Conservation (phyloP, 2,113 vertebrate genomes). For the Bujurquina vittata region DNA sequence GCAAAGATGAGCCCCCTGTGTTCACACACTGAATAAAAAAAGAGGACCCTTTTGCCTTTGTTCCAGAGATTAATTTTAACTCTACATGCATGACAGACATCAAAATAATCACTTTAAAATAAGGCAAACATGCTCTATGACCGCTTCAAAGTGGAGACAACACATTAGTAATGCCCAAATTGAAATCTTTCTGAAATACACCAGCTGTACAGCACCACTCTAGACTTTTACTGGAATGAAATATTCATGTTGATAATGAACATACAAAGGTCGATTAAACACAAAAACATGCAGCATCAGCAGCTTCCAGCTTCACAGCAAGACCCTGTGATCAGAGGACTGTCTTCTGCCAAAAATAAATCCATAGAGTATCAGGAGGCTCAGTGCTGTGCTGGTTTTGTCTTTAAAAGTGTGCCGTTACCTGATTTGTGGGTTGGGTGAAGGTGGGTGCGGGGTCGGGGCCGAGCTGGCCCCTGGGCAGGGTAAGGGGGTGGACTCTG, state of each 20-base stretch:
- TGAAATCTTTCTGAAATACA: neutral
- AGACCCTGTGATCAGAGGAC: constrained; percentile 9
- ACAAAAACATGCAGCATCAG: constrained; percentile 42
- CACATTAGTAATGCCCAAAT: neutral
- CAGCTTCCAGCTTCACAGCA: constrained; percentile 26
- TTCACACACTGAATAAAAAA: constrained; percentile 2
- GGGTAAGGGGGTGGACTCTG: constrained; percentile 90
- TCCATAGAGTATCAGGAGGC: constrained; percentile 27
- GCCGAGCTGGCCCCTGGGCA: constrained; percentile 85
- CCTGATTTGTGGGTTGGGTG: constrained; percentile 92
- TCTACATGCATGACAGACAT: constrained; percentile 29
- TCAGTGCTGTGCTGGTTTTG: constrained; percentile 20
- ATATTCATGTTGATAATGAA: neutral
- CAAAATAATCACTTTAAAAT: neutral
- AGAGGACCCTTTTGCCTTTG: neutral
- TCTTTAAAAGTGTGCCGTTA: constrained; percentile 74
- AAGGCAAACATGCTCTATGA: constrained; percentile 26
- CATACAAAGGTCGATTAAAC: neutral
- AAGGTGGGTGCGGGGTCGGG: constrained; percentile 88
- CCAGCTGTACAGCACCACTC: neutral
- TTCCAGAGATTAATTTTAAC: neutral
- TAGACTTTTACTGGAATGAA: constrained; percentile 2
- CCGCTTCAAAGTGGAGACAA: neutral
- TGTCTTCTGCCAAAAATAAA: neutral
- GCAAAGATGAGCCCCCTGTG: constrained; percentile 10